Evolutionary conservation across 2,797 vertebrate genomes (phyloP), one percentile per base, ranked within the genome.

Genomic region (Aldrovandia affinis): DNA sequence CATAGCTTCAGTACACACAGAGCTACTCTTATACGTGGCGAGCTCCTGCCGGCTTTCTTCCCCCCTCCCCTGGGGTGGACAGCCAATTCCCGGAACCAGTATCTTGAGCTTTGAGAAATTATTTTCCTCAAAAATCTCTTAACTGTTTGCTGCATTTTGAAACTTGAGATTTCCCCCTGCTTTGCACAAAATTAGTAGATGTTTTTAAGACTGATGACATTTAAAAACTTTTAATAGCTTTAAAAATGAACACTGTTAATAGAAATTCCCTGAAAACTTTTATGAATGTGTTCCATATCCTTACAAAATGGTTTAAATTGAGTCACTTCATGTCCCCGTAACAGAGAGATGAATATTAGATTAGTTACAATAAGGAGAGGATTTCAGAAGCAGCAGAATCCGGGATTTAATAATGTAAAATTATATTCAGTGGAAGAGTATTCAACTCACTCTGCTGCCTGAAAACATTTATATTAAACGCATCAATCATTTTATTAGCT

Each of bases 171-270:
- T n/a, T n/a, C n/a, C n/a, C n/a, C n/a, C n/a, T n/a, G n/a, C n/a
- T n/a, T n/a, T n/a, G n/a, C 90, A 89, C 81, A 81, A 90, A 87
- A 79, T 47, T 91, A 94, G 93, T 89, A 91, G 88, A 94, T 93
- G 92, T 85, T 83, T 88, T 88, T 88, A 47, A 78, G 86, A 70
- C 54, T 80, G 73, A 85, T 88, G 90, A 88, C 83, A 86, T 70
- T 68, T 50, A 57, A 82, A 52, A 83, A 85, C 85, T n/a, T n/a
- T n/a, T 82, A 88, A 20, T 30, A 78, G 83, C 81, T 87, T 83
- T 22, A 82, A 89, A 87, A 89, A 93, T 92, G 91, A 28, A 89
- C 89, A 89, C 91, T 88, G 92, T 92, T 88, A 89, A 83, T 6
- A 73, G 57, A 78, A 73, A 90, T 88, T 89, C 92, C 65, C 85